A percentile compares a stretch with the other conserved stretches of the same genome.
These are phyloP conservation scores for Pseudomyrmex pallidus DNA, from an alignment of 1,140 invertebrate genomes.

Conservation along the genomic window DNA sequence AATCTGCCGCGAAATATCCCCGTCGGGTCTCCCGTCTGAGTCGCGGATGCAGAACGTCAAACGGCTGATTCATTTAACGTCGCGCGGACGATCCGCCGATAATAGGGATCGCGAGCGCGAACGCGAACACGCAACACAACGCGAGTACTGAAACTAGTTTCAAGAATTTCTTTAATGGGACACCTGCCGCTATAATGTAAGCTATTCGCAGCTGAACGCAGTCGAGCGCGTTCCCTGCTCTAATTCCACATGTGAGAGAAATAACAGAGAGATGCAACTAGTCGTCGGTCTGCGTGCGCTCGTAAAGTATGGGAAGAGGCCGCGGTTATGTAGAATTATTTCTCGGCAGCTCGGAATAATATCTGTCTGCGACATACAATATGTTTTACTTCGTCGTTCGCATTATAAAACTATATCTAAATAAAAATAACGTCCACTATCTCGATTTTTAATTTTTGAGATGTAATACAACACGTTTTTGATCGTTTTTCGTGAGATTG, in stretches of 20 bases:
- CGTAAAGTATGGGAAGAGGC: constrained; percentile 36
- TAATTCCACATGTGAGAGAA: constrained; percentile 42
- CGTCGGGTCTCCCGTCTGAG: not conserved
- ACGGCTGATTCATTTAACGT: constrained; percentile 58
- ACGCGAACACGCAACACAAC: constrained; percentile 63
- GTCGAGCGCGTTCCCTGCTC: constrained; percentile 37
- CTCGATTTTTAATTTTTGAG: not conserved
- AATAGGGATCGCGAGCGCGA: constrained; percentile 45
- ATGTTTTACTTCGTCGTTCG: not conserved
- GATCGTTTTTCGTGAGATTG: constrained; percentile 12
- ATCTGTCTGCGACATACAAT: constrained; percentile 1
- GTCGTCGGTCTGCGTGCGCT: not conserved
- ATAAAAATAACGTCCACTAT: not conserved
- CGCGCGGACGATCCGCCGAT: constrained; percentile 67
- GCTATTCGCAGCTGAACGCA: constrained; percentile 24
- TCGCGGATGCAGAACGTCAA: constrained; percentile 43
- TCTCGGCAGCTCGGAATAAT: constrained; percentile 25
- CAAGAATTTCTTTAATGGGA: constrained; percentile 53
- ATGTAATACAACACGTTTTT: not conserved
- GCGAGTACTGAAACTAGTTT: constrained; percentile 56
- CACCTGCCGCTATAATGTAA: constrained; percentile 64
- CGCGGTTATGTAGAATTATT: not conserved
- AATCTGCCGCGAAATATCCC: constrained; percentile 10
- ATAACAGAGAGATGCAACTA: constrained; percentile 38
- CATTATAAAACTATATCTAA: not conserved